Conservation (phyloP, 2,797 vertebrate species). For the Notolepis coatsorum region DNA sequence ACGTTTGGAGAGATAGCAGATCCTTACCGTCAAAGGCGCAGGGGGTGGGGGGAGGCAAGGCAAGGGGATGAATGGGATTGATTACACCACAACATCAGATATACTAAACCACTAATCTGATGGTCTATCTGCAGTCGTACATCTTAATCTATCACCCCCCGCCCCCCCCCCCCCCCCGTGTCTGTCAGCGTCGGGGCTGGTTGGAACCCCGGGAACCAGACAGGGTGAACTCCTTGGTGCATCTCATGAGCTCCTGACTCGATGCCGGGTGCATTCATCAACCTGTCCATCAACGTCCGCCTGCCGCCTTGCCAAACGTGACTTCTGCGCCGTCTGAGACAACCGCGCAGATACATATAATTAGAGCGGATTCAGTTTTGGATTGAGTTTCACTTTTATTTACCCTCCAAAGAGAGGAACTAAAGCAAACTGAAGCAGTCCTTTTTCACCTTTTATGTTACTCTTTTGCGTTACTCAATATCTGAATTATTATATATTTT, state of each 20-base stretch:
- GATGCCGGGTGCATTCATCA: slow-evolving; percentile 70
- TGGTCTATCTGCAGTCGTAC: slow-evolving; percentile 77
- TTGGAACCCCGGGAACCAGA: slow-evolving; percentile 60
- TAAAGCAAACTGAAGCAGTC: slow-evolving; percentile 16
- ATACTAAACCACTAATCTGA: slow-evolving; percentile 77
- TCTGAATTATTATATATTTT: slow-evolving; percentile 15
- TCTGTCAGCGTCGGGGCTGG: slow-evolving; percentile 65
- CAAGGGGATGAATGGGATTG: slow-evolving; percentile 69
- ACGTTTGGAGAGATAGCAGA: slow-evolving; percentile 46
- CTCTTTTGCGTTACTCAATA: slow-evolving; percentile 39
- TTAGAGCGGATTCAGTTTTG: slow-evolving; percentile 9
- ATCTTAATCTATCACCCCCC: slow-evolving; percentile 83
- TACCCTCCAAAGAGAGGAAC: slow-evolving; percentile 31
- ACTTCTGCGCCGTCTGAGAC: slow-evolving; percentile 24
- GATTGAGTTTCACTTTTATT: slow-evolving; percentile 19
- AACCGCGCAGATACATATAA: slow-evolving; percentile 12
- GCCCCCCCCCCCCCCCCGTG: slow-evolving; percentile 46
- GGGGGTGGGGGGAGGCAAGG: slow-evolving; percentile 25
- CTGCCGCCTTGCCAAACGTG: slow-evolving; percentile 33
- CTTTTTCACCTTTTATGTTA: slow-evolving; percentile 3
- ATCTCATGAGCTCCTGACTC: slow-evolving; percentile 56
- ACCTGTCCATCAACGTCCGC: slow-evolving; percentile 46
- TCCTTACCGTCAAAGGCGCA: slow-evolving; percentile 37
- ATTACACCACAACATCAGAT: slow-evolving; percentile 78
- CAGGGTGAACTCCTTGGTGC: slow-evolving; percentile 49